phyloP scores from a whole-genome alignment of 2,113 vertebrate genomes.

The Bujurquina vittata region DNA sequence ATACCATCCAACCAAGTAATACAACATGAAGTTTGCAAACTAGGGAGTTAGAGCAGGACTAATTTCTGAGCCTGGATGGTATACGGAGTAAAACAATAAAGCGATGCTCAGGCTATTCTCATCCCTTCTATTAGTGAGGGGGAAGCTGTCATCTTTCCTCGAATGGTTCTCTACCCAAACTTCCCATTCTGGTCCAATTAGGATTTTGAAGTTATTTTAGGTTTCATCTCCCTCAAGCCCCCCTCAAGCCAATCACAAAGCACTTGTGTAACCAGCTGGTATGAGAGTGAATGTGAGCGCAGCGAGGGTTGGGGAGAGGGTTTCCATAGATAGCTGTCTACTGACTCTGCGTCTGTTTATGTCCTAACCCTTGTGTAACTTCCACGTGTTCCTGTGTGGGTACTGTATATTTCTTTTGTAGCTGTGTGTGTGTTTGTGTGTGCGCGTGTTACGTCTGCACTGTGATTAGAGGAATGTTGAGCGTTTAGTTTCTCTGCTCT shows the following conservation, averaged over 20 bases:
- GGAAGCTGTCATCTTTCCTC: constrained; percentile 24
- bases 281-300: constrained; percentile 8
- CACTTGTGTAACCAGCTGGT: constrained; percentile 49
- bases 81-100: constrained; percentile 20
- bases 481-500: constrained; percentile 56
- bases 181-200: constrained; percentile 60
- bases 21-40: neutral
- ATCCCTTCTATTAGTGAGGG: constrained; percentile 21
- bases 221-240: constrained; percentile 58
- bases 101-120: constrained; percentile 24
- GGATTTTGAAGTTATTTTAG: constrained; percentile 68
- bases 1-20: neutral
- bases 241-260: constrained; percentile 61
- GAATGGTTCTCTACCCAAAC: constrained; percentile 21
- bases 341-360: constrained; percentile 9
- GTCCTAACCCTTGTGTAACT: constrained; percentile 50
- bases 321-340: constrained; percentile 1
- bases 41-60: neutral
- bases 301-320: neutral
- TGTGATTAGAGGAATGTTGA: constrained; percentile 63
- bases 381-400: constrained; percentile 35
- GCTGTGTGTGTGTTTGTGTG: constrained; percentile 11
- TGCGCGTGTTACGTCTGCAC: constrained; percentile 22
- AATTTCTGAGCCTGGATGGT: neutral
- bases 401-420: constrained; percentile 18